Evolutionary conservation across 2,113 vertebrate genomes (phyloP), one percentile per base, ranked within the genome.

Genomic region (Scortum barcoo): DNA sequence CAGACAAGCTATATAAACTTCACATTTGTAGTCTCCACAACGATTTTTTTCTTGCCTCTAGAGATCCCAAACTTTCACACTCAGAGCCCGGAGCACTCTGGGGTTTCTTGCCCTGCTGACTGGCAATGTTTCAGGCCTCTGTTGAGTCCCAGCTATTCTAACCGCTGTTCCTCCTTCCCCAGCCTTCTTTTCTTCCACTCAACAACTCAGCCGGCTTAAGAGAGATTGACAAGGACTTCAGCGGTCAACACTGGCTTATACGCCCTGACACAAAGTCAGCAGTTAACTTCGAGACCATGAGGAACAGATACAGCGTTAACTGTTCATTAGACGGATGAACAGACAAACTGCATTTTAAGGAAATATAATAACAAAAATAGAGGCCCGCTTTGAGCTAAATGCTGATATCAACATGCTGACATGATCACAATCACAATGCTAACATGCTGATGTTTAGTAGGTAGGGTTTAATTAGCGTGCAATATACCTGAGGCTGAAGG

Each of bases 161-260:
- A 63, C 53, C 8, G 14, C 42, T 72, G 36, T n/a, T 38, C 57
- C 33, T 36, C 38, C 67, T 61, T 77, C 4, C 33, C 62, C 42
- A 68, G 53, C 42, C 28, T 19, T 65, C 4, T 19, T 76, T 79
- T 70, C 22, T 44, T 81, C 48, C 46, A 36, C 26, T 80, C 44
- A 56, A 74, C 60, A 77, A 66, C 76, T 78, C 72, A 70, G 74
- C 20, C 12, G 81, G 70, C 57, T 86, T 90, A 81, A 83, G 46
- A 44, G 58, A 76, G 73, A 93, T 80, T 85, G 88, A 87, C 85
- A 81, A 40, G 72, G 88, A 85, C 78, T 88, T 63, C 50, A 54
- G 30, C 69, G 70, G 70, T 91, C 85, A 79, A 87, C 86, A 76
- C 42, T 16, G 75, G 73, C 78, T 91, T 86, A 85, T 61, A 75